phyloP scores from a whole-genome alignment of 1,140 invertebrate species.

The Coboldia fuscipes region DNA sequence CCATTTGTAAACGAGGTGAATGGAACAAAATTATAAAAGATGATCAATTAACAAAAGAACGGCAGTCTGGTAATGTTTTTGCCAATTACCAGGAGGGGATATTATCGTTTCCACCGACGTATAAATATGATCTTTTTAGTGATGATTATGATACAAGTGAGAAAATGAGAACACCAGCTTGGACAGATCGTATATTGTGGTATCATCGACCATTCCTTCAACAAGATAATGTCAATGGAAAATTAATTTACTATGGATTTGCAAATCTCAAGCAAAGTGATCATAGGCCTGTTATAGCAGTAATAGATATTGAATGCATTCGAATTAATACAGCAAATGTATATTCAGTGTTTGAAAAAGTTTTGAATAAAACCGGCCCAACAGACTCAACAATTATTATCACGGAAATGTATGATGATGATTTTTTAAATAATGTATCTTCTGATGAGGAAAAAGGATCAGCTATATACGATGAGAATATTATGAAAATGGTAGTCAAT shows the following conservation, averaged over 20 bases:
- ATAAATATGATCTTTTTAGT: conserved; percentile 97
- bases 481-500: conserved; percentile 16
- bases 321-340: conserved; percentile 52
- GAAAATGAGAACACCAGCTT: conserved; percentile 89
- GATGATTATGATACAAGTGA: conserved; percentile 99
- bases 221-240: conserved; percentile 55
- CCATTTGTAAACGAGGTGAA: conserved; percentile 57
- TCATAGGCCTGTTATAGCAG: conserved; percentile 81
- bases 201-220: conserved; percentile 48
- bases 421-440: no score
- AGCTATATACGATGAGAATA: conserved; percentile 24
- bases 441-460: conserved; percentile 22
- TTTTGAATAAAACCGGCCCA: conserved; percentile 74
- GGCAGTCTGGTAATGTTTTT: conserved; percentile 72
- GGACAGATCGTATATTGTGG: conserved; percentile 94
- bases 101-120: conserved; percentile 87
- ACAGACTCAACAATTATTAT: conserved; percentile 80
- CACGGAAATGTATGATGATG: no score
- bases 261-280: conserved; percentile 95
- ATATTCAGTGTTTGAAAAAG: conserved; percentile 56
- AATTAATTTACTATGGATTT: conserved; percentile 70
- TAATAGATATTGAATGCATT: conserved; percentile 72
- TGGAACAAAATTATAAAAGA: conserved; percentile 53
- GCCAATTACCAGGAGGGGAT: conserved; percentile 83
- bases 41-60: conserved; percentile 78